These are phyloP conservation scores for Chesias legatella DNA, from an alignment of 2,888 invertebrate genomes.

Conservation along the genomic window DNA sequence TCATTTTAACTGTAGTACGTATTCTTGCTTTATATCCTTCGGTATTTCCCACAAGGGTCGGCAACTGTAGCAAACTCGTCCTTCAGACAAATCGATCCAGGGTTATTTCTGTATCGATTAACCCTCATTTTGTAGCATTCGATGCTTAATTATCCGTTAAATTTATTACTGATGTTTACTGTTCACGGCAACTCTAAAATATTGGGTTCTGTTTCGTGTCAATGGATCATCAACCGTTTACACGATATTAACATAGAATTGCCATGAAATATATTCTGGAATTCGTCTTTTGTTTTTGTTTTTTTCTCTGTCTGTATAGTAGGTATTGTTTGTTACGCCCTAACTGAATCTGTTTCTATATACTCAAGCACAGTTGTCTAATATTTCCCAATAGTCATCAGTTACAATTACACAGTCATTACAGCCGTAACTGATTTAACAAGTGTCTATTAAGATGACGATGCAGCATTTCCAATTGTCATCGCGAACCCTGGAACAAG, in stretches of 20 bases:
- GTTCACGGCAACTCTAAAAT: not conserved
- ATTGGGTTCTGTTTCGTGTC: not conserved
- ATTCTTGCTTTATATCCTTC: too few relatives aligned
- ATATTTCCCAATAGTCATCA: slow-evolving; percentile 5
- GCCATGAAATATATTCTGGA: too few relatives aligned
- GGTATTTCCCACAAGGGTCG: not conserved
- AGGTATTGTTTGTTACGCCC: too few relatives aligned
- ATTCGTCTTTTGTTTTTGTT: too few relatives aligned
- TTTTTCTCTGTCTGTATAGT: too few relatives aligned
- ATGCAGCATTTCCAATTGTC: not conserved
- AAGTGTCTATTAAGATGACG: slow-evolving; percentile 8
- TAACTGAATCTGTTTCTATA: too few relatives aligned
- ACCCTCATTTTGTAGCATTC: slow-evolving; percentile 18
- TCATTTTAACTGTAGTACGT: too few relatives aligned
- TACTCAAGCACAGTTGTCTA: not conserved
- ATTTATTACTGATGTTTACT: not conserved
- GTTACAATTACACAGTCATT: slow-evolving; percentile 4
- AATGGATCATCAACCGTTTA: too few relatives aligned
- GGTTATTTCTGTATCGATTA: slow-evolving; percentile 26
- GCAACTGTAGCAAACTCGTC: slow-evolving; percentile 14
- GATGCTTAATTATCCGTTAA: slow-evolving; percentile 1
- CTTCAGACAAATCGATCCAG: slow-evolving; percentile 30
- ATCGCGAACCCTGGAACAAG: slow-evolving; percentile 18
- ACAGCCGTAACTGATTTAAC: slow-evolving; percentile 8
- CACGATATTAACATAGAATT: too few relatives aligned